These are phyloP conservation scores for Leptinotarsa defecta DNA, from an alignment of 1,140 invertebrate genomes.

Conservation along the genomic window DNA sequence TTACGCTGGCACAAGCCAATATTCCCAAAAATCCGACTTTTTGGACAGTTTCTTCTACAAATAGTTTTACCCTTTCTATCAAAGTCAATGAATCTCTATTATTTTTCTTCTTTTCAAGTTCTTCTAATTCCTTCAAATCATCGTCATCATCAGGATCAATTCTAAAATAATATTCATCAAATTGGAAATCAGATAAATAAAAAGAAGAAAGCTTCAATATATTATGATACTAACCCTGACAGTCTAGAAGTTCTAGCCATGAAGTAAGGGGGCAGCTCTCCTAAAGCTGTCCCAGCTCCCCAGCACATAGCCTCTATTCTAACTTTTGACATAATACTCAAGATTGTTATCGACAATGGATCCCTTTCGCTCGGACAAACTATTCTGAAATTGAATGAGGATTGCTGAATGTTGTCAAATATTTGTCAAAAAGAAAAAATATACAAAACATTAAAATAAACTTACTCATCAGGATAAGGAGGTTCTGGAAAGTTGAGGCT, in stretches of 20 bases:
- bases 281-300: constrained; percentile 96
- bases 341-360: constrained; percentile 68
- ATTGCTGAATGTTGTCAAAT: background rate
- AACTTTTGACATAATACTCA: constrained; percentile 94
- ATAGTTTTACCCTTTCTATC: constrained; percentile 80
- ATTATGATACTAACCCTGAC: constrained; percentile 60
- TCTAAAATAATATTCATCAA: constrained; percentile 49
- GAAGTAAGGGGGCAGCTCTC: constrained; percentile 95
- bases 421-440: no score
- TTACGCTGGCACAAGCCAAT: constrained; percentile 92
- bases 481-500: constrained; percentile 92
- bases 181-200: background rate
- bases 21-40: constrained; percentile 97
- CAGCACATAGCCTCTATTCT: constrained; percentile 97
- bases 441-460: constrained; percentile 34
- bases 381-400: constrained; percentile 62
- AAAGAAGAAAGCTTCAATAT: constrained; percentile 11
- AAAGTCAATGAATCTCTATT: constrained; percentile 65
- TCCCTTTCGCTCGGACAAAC: constrained; percentile 71
- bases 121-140: constrained; percentile 78
- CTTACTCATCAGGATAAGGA: constrained; percentile 84
- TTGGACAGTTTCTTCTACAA: constrained; percentile 91
- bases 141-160: constrained; percentile 75
- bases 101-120: constrained; percentile 69
- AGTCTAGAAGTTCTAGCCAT: constrained; percentile 92